Base-by-base conservation (phyloP, 2,797 vertebrate genomes). In the Trachops cirrhosus region DNA sequence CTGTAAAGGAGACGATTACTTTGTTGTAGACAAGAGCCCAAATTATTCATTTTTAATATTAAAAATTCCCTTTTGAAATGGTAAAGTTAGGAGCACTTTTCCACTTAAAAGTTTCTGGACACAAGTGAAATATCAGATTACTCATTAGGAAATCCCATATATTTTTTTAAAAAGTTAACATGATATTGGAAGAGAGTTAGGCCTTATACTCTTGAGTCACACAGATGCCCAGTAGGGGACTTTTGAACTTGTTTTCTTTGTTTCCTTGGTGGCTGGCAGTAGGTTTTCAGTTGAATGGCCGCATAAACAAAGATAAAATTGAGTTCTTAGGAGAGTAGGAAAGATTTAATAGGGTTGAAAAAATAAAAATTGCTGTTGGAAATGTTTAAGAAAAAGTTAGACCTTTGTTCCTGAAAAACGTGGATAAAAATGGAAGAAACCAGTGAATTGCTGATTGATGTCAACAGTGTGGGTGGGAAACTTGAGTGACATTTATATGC, bases 221-320 rank as follows among this genome's bases (percentile, higher is more conserved):
- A 12, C 3, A 29, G 41, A 37, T 84, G 82, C 12, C 48, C 41
- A 22, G 3, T 26, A 73, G 54, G 46, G 54, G 18, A 34, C 16
- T 87, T 93, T 88, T 90, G 57, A 83, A 32, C 29, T 94, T 85
- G 41, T 62, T 97, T 86, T 62, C 48, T 84, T 3, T 86, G 34
- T 73, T 90, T 90, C 32, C 15, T 70, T 21, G 10, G 90, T 68
- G 44, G 9, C 34, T 88, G 26, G 29, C 1, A 2, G 6, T 86
- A 57, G 59, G 24, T 94, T 93, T 94, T 87, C 32, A 57, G 0
- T 18, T 62, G 78, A n/a, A 32, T 64, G n/a, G 52, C 3, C 37
- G 26, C 24, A 70, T 62, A 84, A 67, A 12, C 86, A 74, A 78
- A 80, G 48, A 52, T 32, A 48, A 48, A 15, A 84, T 92, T 88